Percentiles rank a stretch among this genome's conserved stretches.
Evolutionary conservation across 2,888 invertebrate genomes (phyloP).

Genomic region (Scrobipalpa atriplicella): DNA sequence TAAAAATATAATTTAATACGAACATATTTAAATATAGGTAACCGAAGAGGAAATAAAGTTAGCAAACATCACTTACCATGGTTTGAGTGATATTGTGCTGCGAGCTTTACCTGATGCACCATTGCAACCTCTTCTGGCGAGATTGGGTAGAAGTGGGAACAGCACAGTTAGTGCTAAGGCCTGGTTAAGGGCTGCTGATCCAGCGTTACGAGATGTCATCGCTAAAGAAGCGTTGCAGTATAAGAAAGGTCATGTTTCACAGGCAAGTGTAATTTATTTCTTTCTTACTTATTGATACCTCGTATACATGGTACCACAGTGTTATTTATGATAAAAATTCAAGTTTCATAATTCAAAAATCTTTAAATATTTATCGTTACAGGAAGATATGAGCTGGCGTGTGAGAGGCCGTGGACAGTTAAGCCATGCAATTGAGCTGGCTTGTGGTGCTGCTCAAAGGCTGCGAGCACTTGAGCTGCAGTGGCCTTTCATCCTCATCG

Average conservation of each 20-base stretch:
- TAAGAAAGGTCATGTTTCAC: conserved; percentile 84
- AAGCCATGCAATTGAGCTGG: conserved; percentile 86
- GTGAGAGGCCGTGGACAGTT: conserved; percentile 89
- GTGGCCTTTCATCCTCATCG: conserved; percentile 90
- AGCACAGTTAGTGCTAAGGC: conserved; percentile 83
- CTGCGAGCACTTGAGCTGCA: conserved; percentile 87
- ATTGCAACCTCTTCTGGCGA: conserved; percentile 88
- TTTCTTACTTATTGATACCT: background rate
- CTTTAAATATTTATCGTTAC: conserved; percentile 37
- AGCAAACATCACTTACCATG: conserved; percentile 87
- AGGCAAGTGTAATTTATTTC: too few species aligned
- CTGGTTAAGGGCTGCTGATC: conserved; percentile 88
- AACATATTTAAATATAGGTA: conserved; percentile 77
- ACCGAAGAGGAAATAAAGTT: conserved; percentile 86
- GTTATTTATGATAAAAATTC: too few species aligned
- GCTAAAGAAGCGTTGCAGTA: conserved; percentile 94
- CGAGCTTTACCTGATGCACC: conserved; percentile 91
- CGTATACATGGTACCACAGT: too few species aligned
- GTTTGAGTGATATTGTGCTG: conserved; percentile 90
- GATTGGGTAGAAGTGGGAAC: conserved; percentile 84
- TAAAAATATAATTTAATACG: background rate
- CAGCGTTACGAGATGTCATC: conserved; percentile 90
- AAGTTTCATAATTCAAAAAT: too few species aligned
- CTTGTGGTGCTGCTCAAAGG: conserved; percentile 90
- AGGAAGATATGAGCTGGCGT: conserved; percentile 88